A percentile compares a stretch with the other conserved stretches of the same genome.
Conservation (phyloP, 2,888 invertebrate genomes). For the Eristalinus aeneus region DNA sequence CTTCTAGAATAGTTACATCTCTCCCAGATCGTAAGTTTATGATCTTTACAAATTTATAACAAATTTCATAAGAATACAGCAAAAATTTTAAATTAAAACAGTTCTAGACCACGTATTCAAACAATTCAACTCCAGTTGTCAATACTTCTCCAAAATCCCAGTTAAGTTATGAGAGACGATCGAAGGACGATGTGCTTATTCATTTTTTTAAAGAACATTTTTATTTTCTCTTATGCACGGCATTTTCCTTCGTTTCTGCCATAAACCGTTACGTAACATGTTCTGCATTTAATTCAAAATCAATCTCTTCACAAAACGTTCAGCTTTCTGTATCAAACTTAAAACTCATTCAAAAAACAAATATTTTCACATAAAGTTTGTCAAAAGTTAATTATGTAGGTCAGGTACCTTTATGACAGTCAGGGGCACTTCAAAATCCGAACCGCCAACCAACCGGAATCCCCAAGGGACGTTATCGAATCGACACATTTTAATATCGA, state of each 20-base stretch:
- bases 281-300: background rate
- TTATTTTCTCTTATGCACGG: background rate
- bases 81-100: background rate
- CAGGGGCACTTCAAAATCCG: slow-evolving; percentile 87
- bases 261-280: background rate
- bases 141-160: background rate
- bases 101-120: no score
- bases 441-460: slow-evolving; percentile 88
- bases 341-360: background rate
- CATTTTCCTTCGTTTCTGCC: background rate
- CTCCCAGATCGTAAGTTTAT: background rate
- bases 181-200: background rate
- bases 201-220: background rate
- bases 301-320: background rate
- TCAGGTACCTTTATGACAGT: slow-evolving; percentile 87
- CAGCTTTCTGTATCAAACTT: background rate
- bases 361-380: background rate
- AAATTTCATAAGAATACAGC: no score
- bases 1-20: background rate
- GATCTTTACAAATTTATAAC: background rate
- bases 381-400: background rate
- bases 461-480: slow-evolving; percentile 88
- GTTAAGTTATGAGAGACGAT: background rate
- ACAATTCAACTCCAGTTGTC: no score
- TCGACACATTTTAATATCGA: slow-evolving; percentile 85